Conservation (phyloP, 2,113 vertebrate species). For the Enhydra lutris region DNA sequence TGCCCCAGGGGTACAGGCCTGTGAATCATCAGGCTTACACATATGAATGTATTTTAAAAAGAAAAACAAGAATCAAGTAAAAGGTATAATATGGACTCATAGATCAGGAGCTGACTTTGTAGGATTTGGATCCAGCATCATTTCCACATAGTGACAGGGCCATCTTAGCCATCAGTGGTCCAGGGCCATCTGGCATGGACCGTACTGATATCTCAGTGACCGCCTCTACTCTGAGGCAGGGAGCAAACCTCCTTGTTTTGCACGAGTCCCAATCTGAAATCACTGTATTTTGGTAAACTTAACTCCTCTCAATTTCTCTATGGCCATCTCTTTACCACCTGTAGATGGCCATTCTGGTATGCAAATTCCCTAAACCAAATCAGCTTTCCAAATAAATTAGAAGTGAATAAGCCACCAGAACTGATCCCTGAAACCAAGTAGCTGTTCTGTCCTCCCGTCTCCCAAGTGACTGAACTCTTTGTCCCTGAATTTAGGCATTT, state of each 20-base stretch:
- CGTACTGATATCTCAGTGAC: neutral
- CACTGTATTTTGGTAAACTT: neutral
- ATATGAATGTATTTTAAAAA: neutral
- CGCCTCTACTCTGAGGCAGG: neutral
- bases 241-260: neutral
- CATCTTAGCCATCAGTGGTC: accelerated
- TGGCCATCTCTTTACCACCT: neutral
- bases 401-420: neutral
- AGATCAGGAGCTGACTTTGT: neutral
- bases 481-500: neutral
- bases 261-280: neutral
- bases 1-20: too few species aligned
- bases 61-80: neutral
- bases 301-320: neutral
- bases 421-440: neutral
- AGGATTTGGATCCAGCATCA: neutral
- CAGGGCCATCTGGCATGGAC: neutral
- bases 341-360: neutral
- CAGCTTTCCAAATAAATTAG: neutral
- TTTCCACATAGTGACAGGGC: neutral
- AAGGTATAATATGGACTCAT: neutral
- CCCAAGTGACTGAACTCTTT: neutral
- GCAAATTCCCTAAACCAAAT: neutral
- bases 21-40: too few species aligned
- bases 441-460: neutral